phyloP scores from a whole-genome alignment of 2,113 vertebrate genomes.

The Pituophis catenifer region DNA sequence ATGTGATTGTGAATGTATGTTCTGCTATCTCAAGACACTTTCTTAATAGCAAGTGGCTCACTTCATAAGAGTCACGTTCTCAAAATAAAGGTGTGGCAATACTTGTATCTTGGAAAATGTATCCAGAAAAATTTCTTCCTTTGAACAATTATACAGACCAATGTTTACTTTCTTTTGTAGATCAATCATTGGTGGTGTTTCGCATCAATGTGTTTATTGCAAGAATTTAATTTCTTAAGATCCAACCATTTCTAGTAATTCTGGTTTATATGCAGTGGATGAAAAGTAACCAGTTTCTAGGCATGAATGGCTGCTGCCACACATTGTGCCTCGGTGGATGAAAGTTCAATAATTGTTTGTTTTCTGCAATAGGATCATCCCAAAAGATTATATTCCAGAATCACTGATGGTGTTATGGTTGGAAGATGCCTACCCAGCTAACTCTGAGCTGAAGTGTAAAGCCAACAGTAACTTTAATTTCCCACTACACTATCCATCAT shows the following conservation, averaged over 20 bases:
- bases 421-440: background rate
- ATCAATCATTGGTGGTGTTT: background rate
- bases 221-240: background rate
- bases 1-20: background rate
- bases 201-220: background rate
- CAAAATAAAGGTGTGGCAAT: background rate
- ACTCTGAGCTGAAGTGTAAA: background rate
- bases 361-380: background rate
- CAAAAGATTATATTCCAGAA: background rate
- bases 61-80: background rate
- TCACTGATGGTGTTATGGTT: background rate
- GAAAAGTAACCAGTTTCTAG: background rate
- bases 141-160: background rate
- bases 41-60: background rate
- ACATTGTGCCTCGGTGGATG: background rate
- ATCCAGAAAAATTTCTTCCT: background rate
- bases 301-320: background rate
- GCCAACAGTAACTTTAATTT: background rate
- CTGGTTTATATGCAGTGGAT: background rate
- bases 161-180: background rate
- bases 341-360: background rate
- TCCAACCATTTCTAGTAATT: background rate
- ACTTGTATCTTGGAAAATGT: background rate
- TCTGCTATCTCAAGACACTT: background rate
- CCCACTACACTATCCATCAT: background rate